Evolutionary conservation across 1,140 invertebrate species (phyloP).

Genomic region (Neocloeon triangulifer): DNA sequence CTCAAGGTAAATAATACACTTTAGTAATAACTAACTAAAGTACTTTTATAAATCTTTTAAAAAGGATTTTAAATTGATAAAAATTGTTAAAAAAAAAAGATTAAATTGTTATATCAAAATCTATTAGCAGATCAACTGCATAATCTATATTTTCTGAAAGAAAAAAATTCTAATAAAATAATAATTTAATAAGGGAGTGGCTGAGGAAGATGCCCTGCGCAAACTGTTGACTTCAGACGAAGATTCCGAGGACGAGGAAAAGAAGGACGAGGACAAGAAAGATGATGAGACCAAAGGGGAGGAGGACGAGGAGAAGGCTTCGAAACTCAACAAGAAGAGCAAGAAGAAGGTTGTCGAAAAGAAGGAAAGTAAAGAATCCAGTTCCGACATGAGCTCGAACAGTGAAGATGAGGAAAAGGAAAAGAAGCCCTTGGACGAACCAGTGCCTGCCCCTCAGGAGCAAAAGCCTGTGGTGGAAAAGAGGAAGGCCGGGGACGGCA

Average conservation of each 20-base stretch:
- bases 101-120: no score
- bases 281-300: conserved; percentile 26
- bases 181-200: conserved; percentile 55
- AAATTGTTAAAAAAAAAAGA: no score
- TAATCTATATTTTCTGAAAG: no score
- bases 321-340: conserved; percentile 24
- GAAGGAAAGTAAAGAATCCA: conserved; percentile 32
- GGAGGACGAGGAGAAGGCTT: conserved; percentile 33
- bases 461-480: no score
- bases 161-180: no score
- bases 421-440: conserved; percentile 11
- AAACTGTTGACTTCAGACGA: conserved; percentile 77
- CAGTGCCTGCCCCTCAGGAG: conserved; percentile 9
- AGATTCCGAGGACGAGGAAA: conserved; percentile 60
- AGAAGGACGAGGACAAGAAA: conserved; percentile 23
- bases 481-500: conserved; percentile 15
- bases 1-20: no score
- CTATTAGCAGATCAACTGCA: no score
- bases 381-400: conserved; percentile 13
- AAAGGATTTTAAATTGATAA: no score
- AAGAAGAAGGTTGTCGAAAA: conserved; percentile 35
- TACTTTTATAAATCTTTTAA: no score
- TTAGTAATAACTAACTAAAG: no score
- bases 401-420: conserved; percentile 18
- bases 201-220: conserved; percentile 69